Percentiles rank a stretch among this genome's conserved stretches.
phyloP scores from a whole-genome alignment of 1,140 invertebrate species.

The Papilio polyxenes region DNA sequence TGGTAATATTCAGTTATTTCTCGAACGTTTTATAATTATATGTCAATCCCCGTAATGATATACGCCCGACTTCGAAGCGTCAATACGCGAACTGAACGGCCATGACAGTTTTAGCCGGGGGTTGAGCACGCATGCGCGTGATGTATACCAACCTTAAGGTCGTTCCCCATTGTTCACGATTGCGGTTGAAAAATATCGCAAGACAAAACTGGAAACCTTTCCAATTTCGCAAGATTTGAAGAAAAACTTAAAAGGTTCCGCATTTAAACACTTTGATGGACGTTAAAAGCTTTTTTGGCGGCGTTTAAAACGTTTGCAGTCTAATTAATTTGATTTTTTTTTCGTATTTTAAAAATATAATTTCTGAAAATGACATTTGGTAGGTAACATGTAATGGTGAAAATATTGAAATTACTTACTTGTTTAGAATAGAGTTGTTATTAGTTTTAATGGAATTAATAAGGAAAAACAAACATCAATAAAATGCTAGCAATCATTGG shows the following conservation, averaged over 20 bases:
- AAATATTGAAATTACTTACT: too few relatives aligned
- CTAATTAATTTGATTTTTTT: neutral
- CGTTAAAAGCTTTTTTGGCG: neutral
- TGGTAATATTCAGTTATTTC: constrained; percentile 14
- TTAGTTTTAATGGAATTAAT: neutral
- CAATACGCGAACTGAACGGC: constrained; percentile 73
- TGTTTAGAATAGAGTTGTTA: too few relatives aligned
- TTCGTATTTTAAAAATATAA: neutral
- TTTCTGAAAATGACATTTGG: neutral
- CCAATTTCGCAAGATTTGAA: constrained; percentile 48
- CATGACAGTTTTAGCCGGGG: constrained; percentile 73
- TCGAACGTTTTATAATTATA: constrained; percentile 39
- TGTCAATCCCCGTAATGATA: constrained; percentile 39
- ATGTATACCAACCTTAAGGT: constrained; percentile 61
- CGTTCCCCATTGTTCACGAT: constrained; percentile 73
- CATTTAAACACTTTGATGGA: neutral
- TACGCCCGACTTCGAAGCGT: constrained; percentile 60
- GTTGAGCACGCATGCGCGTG: constrained; percentile 63
- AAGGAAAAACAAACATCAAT: neutral
- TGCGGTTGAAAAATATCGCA: constrained; percentile 67
- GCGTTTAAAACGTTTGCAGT: neutral
- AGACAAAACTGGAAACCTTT: constrained; percentile 68
- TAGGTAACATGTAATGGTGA: neutral
- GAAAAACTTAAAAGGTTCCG: constrained; percentile 9
- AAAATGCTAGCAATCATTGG: neutral